These are phyloP conservation scores for Nesospiza acunhae DNA, from an alignment of 2,113 vertebrate genomes.

Conservation along the genomic window DNA sequence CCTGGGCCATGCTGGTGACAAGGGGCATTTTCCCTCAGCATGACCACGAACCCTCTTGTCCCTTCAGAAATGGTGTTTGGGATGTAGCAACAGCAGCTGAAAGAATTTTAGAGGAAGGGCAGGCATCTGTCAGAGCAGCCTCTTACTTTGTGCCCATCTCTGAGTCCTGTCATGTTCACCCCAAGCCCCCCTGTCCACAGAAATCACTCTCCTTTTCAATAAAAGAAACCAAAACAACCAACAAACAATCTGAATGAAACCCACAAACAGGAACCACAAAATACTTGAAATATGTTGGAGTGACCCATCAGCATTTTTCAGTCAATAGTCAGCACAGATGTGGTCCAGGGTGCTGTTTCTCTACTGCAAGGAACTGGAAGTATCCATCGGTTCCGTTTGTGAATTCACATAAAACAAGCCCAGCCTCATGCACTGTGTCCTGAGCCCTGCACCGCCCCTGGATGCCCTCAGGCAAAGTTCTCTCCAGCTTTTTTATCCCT, in stretches of 20 bases:
- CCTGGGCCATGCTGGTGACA: neutral
- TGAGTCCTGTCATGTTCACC: neutral
- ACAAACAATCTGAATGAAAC: neutral
- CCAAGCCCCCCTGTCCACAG: neutral
- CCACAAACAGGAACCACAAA: neutral
- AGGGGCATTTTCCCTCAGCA: neutral
- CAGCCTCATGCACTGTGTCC: rapidly evolving
- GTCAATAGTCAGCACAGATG: neutral
- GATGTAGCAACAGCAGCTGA: neutral
- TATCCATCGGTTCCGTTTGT: rapidly evolving
- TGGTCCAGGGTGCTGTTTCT: neutral
- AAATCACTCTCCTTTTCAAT: neutral
- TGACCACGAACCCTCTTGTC: rapidly evolving
- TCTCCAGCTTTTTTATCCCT: neutral
- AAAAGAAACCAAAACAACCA: neutral
- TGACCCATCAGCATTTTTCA: neutral
- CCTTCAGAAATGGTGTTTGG: neutral
- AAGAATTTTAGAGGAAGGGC: neutral
- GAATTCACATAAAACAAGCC: neutral
- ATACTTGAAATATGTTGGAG: neutral
- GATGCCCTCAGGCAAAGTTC: neutral
- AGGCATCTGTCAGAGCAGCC: neutral
- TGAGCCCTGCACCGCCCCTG: rapidly evolving
- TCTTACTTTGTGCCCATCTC: neutral
- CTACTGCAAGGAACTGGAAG: neutral